Base-by-base conservation (phyloP, 92 coral and sea anemone species). In the Siderastrea radians region DNA sequence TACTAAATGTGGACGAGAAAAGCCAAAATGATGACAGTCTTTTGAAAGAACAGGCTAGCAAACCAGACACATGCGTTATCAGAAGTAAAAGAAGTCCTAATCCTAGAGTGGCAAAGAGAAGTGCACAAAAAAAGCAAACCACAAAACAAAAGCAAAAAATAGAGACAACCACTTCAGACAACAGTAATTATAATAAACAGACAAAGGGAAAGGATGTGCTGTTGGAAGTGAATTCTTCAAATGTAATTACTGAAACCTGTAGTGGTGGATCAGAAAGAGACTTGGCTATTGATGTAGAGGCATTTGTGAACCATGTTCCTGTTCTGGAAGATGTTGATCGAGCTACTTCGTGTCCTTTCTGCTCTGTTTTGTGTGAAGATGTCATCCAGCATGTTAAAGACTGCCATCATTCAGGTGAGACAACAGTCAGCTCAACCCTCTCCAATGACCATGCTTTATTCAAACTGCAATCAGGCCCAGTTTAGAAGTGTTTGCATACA, bases 281-380 rank as follows among this genome's bases (percentile, higher is more conserved):
- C 69, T 80, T 92, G 70, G 86, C 85, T 53, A 92, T 92, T 84
- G 86, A 92, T 65, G 73, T 92, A 7, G 86, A 83, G 45, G 86
- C 92, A 9, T 68, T 92, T 51, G 82, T 92, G 68, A 55, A 70
- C 68, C 82, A 77, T 3, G 52, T 76, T 7, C 92, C 92, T 48
- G 89, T 83, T n/a, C 7, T 92, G 17, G 64, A 73, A 66, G 94
- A 92, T 83, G 77, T 83, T 66, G 89, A 85, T 54, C 76, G 47
- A 82, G 82, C 62, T 66, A 43, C 60, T 48, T 26, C 65, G 45
- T 75, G 89, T 26, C 89, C 89, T 62, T 74, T 84, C 74, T 84
- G 87, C 78, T 74, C 80, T 49, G 65, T 63, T 52, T 49, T 84
- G 49, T 74, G 78, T 73, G 67, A 84, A 47, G 81, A 84, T 52